Base-by-base conservation (phyloP, 2,888 invertebrate species). In the Orthosia gracilis region DNA sequence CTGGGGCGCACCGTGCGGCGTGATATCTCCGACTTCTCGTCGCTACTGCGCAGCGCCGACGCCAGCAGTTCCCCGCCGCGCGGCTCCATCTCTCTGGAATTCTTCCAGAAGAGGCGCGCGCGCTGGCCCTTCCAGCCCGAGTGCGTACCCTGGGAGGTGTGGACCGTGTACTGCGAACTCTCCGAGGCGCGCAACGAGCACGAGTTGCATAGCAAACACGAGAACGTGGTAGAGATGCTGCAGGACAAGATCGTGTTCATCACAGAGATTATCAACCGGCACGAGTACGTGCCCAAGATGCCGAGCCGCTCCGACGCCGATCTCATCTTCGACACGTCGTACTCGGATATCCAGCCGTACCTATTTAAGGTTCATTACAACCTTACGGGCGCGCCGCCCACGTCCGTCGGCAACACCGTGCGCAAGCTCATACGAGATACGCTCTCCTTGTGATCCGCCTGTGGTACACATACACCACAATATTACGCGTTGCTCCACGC, bases 61-160 rank as follows among this genome's bases (percentile, higher is more conserved):
- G 97, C 97, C 47, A 97, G 89, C 0, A 88, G 92, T 0, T 89
- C 93, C 0, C 94, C 97, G 75, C 97, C 98, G 68, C 97, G 98
- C 23, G 98, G 98, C 5, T 98, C 98, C 89, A 99, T 99, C 87
- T 98, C 98, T 76, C 97, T 99, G 84, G 99, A 99, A 94, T 99
- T 99, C 97, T 99, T 98, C 96, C 99, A 99, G 94, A 98, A 98
- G 94, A 98, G 98, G 87, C 98, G 98, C 89, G 98, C 98, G 70
- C 97, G 98, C 69, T 99, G 99, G 99, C 97, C 98, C 47, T 98
- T 99, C 93, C 98, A 98, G 84, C 97, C 98, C 12, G 99, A 99
- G 92, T 98, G 98, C 91, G 98, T 99, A 90, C 99, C 99, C 0
- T 99, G 99, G 99, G 99, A 99, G 94, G 98, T 99, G 72, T 99